phyloP scores from a whole-genome alignment of 1,140 invertebrate species.

The Hylyphantes graminicola region DNA sequence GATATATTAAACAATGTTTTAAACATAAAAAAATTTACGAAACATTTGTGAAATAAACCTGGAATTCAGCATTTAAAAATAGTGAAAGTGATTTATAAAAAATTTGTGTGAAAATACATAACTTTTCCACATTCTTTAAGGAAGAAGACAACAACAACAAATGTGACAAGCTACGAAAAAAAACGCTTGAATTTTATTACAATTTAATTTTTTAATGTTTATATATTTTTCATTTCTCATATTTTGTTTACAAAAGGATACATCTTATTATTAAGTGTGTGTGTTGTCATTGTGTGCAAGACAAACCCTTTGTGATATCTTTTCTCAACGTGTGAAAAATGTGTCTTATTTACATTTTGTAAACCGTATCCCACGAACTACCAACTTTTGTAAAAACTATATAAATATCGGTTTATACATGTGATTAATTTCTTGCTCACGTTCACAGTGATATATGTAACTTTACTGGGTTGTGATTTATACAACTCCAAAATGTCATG shows the following conservation, averaged over 20 bases:
- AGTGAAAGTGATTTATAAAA: no score
- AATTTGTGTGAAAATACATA: neutral
- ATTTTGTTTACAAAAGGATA: neutral
- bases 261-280: neutral
- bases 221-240: neutral
- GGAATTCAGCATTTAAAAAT: no score
- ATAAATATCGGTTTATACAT: neutral
- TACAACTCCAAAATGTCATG: no score
- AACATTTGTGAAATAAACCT: no score
- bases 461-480: no score
- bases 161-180: conserved; percentile 47
- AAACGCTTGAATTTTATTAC: conserved; percentile 34
- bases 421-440: no score
- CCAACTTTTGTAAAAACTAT: neutral
- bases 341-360: neutral
- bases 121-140: conserved; percentile 33
- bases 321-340: neutral
- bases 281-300: neutral
- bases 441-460: no score
- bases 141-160: conserved; percentile 56
- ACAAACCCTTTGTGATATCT: neutral
- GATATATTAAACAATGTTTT: no score
- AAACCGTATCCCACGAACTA: conserved; percentile 12
- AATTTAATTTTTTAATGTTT: conserved; percentile 10
- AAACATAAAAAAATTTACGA: no score